Conservation (phyloP, 2,797 vertebrate genomes). For the Diplodus sargus region DNA sequence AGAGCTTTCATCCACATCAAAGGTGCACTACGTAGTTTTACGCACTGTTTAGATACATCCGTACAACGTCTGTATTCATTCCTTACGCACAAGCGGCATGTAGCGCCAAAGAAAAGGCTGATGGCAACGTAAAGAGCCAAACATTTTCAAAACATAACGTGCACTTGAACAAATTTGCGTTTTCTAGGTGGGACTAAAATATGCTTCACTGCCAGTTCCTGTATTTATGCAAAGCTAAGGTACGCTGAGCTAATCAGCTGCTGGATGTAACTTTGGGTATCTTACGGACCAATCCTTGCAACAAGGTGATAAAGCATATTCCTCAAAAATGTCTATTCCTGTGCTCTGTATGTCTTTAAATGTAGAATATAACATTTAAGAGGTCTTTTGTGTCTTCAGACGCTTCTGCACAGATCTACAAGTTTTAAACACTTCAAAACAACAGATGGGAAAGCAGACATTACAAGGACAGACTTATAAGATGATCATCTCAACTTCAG, state of each 20-base stretch:
- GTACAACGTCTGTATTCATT: no score
- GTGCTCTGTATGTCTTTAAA: neutral
- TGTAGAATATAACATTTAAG: neutral
- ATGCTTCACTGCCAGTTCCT: no score
- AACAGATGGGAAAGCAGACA: neutral
- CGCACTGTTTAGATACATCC: no score
- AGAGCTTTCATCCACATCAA: neutral
- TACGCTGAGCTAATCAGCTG: neutral
- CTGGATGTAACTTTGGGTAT: neutral
- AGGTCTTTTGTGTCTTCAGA: neutral
- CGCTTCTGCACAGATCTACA: neutral
- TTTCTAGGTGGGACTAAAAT: no score
- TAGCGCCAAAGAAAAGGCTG: no score
- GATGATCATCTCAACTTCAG: neutral
- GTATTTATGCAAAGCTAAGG: no score
- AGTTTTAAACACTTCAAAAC: neutral
- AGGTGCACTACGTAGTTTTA: no score
- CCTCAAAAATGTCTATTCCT: constrained; percentile 1
- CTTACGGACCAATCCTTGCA: neutral
- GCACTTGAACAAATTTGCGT: no score
- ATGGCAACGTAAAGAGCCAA: no score
- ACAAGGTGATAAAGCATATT: neutral
- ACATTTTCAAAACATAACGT: no score
- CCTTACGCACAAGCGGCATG: no score
- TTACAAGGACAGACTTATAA: neutral